Conservation (phyloP, 2,888 invertebrate species). For the Boloria euphrosyne region DNA sequence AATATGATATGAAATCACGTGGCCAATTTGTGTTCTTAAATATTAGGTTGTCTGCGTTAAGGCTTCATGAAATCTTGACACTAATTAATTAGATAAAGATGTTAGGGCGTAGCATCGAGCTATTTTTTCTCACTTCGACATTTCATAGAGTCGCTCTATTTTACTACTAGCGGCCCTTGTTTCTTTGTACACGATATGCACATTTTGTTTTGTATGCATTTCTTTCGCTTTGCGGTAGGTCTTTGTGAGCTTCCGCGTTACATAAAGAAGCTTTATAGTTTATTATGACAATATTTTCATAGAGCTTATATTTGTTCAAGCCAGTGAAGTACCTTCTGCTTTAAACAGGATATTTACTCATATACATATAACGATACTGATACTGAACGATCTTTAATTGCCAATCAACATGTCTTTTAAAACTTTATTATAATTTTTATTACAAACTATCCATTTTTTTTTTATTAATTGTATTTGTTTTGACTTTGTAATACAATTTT, state of each 20-base stretch:
- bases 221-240: constrained; percentile 36
- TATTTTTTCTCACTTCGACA: too few relatives aligned
- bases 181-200: constrained; percentile 12
- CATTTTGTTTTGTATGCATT: constrained; percentile 33
- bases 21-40: too few relatives aligned
- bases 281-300: constrained; percentile 33
- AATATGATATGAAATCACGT: too few relatives aligned
- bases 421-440: too few relatives aligned
- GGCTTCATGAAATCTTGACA: too few relatives aligned
- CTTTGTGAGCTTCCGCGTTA: constrained; percentile 32
- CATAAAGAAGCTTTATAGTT: constrained; percentile 38
- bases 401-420: too few relatives aligned
- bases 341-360: constrained; percentile 15
- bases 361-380: constrained; percentile 2
- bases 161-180: not conserved
- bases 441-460: too few relatives aligned
- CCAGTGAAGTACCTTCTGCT: constrained; percentile 15
- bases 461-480: too few relatives aligned
- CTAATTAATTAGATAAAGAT: too few relatives aligned
- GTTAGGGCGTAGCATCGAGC: too few relatives aligned
- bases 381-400: not conserved
- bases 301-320: constrained; percentile 29
- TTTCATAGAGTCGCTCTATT: not conserved
- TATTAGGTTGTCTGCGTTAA: too few relatives aligned
- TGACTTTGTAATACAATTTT: too few relatives aligned